Percentiles rank a stretch among this genome's conserved stretches.
Conservation (phyloP, 2,888 invertebrate genomes). For the Lasioglossum leucozonium region DNA sequence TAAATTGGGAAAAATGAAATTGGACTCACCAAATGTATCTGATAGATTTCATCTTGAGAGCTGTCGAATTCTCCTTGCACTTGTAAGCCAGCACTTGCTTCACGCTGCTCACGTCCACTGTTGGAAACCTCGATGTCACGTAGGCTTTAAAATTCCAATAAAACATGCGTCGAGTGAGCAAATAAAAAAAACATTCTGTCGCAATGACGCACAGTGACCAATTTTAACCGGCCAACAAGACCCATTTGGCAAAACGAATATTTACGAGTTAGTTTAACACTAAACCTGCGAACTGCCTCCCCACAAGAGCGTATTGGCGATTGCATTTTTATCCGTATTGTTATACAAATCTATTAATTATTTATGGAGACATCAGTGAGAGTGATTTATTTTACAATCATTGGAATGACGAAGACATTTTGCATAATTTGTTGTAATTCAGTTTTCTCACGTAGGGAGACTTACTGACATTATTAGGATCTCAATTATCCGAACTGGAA, state of each 20-base stretch:
- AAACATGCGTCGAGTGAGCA: conserved; percentile 23
- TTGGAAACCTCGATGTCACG: conserved; percentile 90
- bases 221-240: neutral
- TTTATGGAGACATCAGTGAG: too few relatives aligned
- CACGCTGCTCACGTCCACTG: conserved; percentile 90
- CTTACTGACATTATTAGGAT: too few relatives aligned
- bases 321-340: neutral
- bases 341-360: too few relatives aligned
- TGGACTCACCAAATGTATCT: conserved; percentile 86
- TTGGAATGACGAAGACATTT: neutral
- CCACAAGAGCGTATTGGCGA: neutral
- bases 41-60: conserved; percentile 90
- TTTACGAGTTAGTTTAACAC: neutral
- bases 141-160: conserved; percentile 85
- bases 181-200: neutral
- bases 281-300: neutral
- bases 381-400: neutral
- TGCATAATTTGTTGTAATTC: too few relatives aligned
- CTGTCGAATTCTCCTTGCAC: conserved; percentile 92
- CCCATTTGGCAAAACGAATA: neutral
- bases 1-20: conserved; percentile 11
- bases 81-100: conserved; percentile 92
- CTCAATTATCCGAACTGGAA: too few relatives aligned
- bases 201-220: neutral
- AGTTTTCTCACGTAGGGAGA: too few relatives aligned